phyloP scores from a whole-genome alignment of 2,888 invertebrate genomes.

The Pyralis farinalis region DNA sequence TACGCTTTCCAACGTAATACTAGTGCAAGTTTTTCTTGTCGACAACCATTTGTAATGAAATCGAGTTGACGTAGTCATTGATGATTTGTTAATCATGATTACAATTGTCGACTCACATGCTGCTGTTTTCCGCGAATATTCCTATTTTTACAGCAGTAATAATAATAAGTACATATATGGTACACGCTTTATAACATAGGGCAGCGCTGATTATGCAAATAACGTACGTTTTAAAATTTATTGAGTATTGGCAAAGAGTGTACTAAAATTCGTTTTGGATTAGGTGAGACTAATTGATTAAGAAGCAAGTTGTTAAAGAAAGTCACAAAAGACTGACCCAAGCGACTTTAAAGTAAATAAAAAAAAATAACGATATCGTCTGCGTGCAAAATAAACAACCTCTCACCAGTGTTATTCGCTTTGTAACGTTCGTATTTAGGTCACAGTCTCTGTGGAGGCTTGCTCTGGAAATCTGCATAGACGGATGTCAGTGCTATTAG shows the following conservation, averaged over 20 bases:
- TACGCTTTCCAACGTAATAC: conserved; percentile 76
- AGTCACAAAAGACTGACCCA: background rate
- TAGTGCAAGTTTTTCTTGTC: conserved; percentile 75
- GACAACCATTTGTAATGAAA: conserved; percentile 65
- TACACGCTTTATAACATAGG: too few relatives aligned
- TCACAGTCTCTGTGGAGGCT: conserved; percentile 60
- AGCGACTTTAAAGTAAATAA: conserved; percentile 10
- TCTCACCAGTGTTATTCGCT: conserved; percentile 51
- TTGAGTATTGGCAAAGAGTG: too few relatives aligned
- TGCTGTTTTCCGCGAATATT: too few relatives aligned
- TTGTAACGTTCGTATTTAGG: conserved; percentile 65
- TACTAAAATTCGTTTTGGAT: too few relatives aligned
- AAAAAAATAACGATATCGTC: conserved; percentile 28
- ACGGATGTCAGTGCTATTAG: conserved; percentile 75
- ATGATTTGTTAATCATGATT: too few relatives aligned
- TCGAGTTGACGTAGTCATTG: conserved; percentile 61
- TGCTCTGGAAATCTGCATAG: conserved; percentile 79
- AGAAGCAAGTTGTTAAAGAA: background rate
- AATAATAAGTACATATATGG: too few relatives aligned
- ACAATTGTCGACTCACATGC: too few relatives aligned
- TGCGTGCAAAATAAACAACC: conserved; percentile 38
- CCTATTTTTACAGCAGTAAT: too few relatives aligned
- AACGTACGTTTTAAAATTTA: too few relatives aligned
- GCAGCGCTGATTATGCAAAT: too few relatives aligned
- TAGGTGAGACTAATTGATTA: too few relatives aligned